Percentiles rank a stretch among this genome's conserved stretches.
phyloP scores from a whole-genome alignment of 35 echinoderm and acorn worm genomes.

The Hemicentrotus pulcherrimus region DNA sequence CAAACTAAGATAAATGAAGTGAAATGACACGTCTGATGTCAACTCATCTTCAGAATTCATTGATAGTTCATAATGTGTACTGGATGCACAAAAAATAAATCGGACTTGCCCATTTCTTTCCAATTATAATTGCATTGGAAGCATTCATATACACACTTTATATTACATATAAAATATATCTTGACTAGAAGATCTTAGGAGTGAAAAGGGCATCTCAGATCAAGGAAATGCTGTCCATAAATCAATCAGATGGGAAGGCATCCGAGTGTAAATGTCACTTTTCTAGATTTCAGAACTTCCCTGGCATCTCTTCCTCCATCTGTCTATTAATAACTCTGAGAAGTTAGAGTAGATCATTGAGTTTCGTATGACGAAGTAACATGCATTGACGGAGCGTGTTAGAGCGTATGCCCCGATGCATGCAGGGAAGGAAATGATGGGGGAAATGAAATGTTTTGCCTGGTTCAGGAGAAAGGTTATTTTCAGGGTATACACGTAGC shows the following conservation, averaged over 20 bases:
- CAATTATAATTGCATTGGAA: neutral
- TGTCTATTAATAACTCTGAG: neutral
- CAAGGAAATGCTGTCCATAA: neutral
- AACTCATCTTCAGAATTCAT: too few species aligned
- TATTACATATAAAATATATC: neutral
- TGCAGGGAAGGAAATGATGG: neutral
- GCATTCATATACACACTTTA: neutral
- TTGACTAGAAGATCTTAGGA: neutral
- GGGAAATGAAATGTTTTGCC: neutral
- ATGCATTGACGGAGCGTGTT: neutral
- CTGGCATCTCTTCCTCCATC: neutral
- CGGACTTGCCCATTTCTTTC: neutral
- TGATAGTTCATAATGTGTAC: too few species aligned
- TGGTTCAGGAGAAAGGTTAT: neutral
- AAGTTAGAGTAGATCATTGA: neutral
- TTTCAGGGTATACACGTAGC: neutral
- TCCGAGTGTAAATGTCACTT: conserved; percentile 4
- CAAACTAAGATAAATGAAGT: too few species aligned
- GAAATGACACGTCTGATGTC: too few species aligned
- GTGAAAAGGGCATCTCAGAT: neutral
- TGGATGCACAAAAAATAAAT: too few species aligned
- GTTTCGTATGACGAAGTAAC: neutral
- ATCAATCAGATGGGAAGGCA: neutral
- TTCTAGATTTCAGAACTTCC: neutral
- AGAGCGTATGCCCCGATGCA: neutral